Evolutionary conservation across 2,888 invertebrate species (phyloP).

Genomic region (Caradrina clavipalpis): DNA sequence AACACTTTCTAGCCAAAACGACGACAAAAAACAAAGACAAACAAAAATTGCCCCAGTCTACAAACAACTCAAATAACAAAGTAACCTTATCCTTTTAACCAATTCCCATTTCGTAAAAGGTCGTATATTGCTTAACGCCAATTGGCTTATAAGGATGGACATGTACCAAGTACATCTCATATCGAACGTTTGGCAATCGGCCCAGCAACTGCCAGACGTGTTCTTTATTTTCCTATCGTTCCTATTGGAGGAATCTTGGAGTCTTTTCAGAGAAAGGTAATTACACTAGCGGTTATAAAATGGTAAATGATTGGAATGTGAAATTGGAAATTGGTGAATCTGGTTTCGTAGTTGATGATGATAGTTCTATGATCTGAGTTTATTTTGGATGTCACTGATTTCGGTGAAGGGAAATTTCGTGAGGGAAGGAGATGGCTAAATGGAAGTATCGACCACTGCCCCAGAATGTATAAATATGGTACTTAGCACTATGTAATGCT

Average conservation of each 20-base stretch:
- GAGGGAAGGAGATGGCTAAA: no score
- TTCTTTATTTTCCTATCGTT: constrained; percentile 50
- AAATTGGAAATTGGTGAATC: background rate
- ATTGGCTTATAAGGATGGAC: constrained; percentile 55
- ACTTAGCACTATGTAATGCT: no score
- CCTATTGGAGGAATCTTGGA: constrained; percentile 21
- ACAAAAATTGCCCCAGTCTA: background rate
- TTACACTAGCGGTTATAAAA: constrained; percentile 39
- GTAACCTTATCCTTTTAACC: constrained; percentile 17
- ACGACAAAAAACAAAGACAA: constrained; percentile 9
- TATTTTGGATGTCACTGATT: no score
- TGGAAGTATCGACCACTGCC: no score
- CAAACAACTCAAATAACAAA: constrained; percentile 24
- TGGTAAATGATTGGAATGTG: background rate
- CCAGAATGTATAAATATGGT: no score
- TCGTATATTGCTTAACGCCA: constrained; percentile 46
- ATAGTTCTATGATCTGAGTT: background rate
- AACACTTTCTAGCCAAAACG: background rate
- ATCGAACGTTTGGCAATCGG: constrained; percentile 56
- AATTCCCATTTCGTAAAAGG: constrained; percentile 55
- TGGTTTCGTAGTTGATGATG: no score
- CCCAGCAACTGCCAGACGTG: constrained; percentile 40
- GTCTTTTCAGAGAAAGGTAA: constrained; percentile 33
- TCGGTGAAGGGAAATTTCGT: no score
- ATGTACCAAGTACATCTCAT: constrained; percentile 45